phyloP scores from a whole-genome alignment of 2,888 invertebrate species.

The Melolontha melolontha region DNA sequence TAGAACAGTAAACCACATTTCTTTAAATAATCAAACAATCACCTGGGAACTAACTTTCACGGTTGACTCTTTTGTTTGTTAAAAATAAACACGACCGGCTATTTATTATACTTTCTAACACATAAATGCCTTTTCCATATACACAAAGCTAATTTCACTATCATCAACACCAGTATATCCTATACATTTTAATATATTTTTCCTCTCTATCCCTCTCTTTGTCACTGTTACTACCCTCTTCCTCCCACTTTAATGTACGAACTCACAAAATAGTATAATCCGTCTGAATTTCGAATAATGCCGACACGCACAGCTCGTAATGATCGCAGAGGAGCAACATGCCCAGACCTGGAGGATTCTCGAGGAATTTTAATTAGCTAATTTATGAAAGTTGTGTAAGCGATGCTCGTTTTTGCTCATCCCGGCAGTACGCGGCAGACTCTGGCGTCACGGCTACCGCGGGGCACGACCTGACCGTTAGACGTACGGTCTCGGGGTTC shows the following conservation, averaged over 20 bases:
- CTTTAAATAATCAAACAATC: no score
- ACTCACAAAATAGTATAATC: background rate
- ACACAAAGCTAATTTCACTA: no score
- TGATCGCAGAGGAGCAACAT: conserved; percentile 5
- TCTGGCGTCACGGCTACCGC: conserved; percentile 1
- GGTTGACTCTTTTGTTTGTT: no score
- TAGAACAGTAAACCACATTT: no score
- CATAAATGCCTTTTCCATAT: no score
- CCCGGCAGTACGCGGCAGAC: background rate
- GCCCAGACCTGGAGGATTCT: conserved; percentile 7
- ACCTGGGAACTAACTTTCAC: no score
- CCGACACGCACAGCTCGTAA: conserved; percentile 2
- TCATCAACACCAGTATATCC: no score
- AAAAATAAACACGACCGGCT: no score
- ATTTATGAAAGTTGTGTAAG: conserved; percentile 35
- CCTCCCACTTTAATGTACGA: background rate
- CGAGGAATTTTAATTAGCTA: conserved; percentile 38
- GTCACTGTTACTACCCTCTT: background rate
- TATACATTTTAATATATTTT: conserved; percentile 36
- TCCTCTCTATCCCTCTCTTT: background rate
- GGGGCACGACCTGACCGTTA: conserved; percentile 1
- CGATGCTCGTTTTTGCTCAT: conserved; percentile 32
- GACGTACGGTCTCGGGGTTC: no score
- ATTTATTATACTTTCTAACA: no score
- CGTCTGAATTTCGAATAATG: conserved; percentile 12